phyloP scores from a whole-genome alignment of 2,113 vertebrate genomes.

The Misgurnus mizolepis region DNA sequence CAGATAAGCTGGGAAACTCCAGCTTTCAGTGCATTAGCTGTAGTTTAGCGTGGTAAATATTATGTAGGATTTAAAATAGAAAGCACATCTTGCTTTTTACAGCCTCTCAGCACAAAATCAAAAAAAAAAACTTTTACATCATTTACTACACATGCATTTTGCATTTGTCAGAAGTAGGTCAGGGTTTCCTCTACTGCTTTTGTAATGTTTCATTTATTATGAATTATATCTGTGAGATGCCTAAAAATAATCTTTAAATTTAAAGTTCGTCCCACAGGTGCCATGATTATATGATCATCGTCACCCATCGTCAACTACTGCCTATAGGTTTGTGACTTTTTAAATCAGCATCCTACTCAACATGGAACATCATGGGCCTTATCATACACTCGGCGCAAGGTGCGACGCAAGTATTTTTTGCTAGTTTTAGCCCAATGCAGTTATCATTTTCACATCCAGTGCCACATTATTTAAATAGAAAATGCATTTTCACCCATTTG shows the following conservation, averaged over 20 bases:
- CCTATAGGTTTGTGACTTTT: too few species aligned
- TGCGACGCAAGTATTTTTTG: too few species aligned
- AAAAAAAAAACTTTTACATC: constrained; percentile 21
- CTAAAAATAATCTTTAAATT: background rate
- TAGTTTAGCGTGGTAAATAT: constrained; percentile 32
- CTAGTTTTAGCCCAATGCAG: too few species aligned
- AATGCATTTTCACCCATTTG: too few species aligned
- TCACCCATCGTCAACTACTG: too few species aligned
- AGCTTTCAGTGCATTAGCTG: background rate
- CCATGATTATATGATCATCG: background rate
- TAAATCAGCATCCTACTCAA: too few species aligned
- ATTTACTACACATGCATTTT: constrained; percentile 24
- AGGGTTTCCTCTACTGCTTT: constrained; percentile 2
- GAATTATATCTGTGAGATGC: background rate
- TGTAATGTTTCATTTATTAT: constrained; percentile 25
- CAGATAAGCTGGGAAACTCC: background rate
- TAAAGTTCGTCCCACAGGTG: background rate
- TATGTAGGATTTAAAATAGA: constrained; percentile 21
- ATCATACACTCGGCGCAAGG: too few species aligned
- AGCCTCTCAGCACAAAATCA: constrained; percentile 29
- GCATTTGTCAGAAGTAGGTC: constrained; percentile 33
- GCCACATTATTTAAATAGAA: too few species aligned
- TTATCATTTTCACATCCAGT: too few species aligned
- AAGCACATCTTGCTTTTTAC: constrained; percentile 17
- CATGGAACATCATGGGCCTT: too few species aligned